Base-by-base conservation (phyloP, 1,140 invertebrate genomes). In the Drosophila albomicans region DNA sequence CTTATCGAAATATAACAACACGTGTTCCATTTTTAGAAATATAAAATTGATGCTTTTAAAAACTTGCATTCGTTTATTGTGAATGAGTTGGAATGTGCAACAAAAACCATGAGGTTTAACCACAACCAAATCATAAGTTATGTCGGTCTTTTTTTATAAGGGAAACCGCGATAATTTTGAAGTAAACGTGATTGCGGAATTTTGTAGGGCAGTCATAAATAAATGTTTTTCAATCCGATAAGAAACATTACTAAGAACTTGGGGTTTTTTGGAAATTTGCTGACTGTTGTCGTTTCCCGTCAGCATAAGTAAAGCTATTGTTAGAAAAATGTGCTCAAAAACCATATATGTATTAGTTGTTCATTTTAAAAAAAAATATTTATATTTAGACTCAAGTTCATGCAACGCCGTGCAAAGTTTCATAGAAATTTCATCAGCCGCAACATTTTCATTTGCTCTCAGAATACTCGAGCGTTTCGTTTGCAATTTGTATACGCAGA, bases 361-460 rank as follows among this genome's bases (percentile, higher is more conserved):
- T 51, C 49, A 51, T 30, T 52, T 41, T 54, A 35, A 67, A 58
- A 67, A 20, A 30, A 48, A 63, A 38, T 71, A 63, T 77, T 84
- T 84, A 86, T 87, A 65, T 73, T 82, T 82, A 82, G 75, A 30
- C 32, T 41, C 75, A 79, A 73, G 67, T 70, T 79, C 43, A 69
- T n/a, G 32, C 43, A 41, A 13, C 20, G 30, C 2, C 43, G 7
- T 46, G 67, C 46, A 82, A 79, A 57, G 49, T 64, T 79, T 64
- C 28, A 30, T 25, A 61, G 20, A 61, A 52, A 86, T 86, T 86
- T 87, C 82, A 79, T 86, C 82, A 86, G 82, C 76, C 46, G 66
- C 62, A 71, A 30, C 8, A 15, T 8, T 46, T 30, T 46, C 2
- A 45, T 28, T 48, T 32, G 10, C 25, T 5, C 4, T 7, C 16